phyloP scores from a whole-genome alignment of 2,888 invertebrate species.

The Pachycephus smyrnensis region DNA sequence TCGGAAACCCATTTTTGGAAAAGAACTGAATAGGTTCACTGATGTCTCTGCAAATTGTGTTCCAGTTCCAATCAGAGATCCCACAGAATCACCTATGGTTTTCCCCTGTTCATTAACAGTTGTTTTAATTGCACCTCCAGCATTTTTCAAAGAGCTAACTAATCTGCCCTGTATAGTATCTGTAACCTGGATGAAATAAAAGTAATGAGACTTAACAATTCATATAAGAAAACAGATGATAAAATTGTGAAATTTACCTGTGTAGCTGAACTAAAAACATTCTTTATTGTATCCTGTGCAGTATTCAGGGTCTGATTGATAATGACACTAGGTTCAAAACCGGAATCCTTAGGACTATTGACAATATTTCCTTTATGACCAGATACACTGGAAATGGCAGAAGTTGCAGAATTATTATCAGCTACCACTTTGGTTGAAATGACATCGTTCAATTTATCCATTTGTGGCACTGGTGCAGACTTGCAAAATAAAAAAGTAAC shows the following conservation, averaged over 20 bases:
- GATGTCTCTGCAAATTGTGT: not conserved
- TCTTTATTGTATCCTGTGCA: not conserved
- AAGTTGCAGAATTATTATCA: not conserved
- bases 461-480: too few relatives aligned
- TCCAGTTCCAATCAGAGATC: not conserved
- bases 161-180: not conserved
- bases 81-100: not conserved
- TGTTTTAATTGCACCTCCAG: not conserved
- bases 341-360: not conserved
- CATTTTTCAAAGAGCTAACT: not conserved
- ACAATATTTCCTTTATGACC: not conserved
- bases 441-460: too few relatives aligned
- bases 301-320: not conserved
- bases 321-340: not conserved
- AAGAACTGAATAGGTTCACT: not conserved
- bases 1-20: constrained; percentile 1
- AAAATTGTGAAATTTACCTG: not conserved
- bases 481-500: too few relatives aligned
- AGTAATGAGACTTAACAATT: too few relatives aligned
- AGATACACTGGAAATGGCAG: not conserved
- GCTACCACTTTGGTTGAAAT: too few relatives aligned
- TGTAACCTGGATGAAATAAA: not conserved
- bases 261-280: not conserved
- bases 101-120: not conserved
- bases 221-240: not conserved